Conservation (phyloP, 2,888 invertebrate genomes). For the Thymelicus lineola region DNA sequence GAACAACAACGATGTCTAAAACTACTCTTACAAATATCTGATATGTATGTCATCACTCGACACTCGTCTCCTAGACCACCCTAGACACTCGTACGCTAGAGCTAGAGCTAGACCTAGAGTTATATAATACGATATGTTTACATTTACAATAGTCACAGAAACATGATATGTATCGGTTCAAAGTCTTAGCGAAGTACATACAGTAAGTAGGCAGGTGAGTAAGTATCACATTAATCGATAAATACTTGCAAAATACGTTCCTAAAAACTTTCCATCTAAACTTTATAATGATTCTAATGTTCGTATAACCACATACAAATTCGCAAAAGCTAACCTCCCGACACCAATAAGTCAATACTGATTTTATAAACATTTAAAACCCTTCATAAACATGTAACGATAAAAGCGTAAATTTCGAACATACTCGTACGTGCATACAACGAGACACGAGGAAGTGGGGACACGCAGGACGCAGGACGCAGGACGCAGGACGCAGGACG, state of each 20-base stretch:
- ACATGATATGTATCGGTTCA: conserved; percentile 49
- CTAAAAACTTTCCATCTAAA: conserved; percentile 32
- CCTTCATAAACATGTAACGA: conserved; percentile 40
- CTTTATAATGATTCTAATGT: conserved; percentile 25
- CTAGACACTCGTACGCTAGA: background rate
- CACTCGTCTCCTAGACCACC: no score
- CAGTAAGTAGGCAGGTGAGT: conserved; percentile 46
- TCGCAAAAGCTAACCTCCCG: conserved; percentile 33
- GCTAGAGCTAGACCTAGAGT: background rate
- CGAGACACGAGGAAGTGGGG: conserved; percentile 23
- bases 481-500: no score
- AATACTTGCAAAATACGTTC: conserved; percentile 38
- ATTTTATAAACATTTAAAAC: conserved; percentile 42
- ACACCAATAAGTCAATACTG: conserved; percentile 34
- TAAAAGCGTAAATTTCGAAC: conserved; percentile 36
- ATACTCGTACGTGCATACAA: conserved; percentile 14
- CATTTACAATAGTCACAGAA: conserved; percentile 46
- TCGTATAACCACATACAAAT: conserved; percentile 34
- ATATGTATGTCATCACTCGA: conserved; percentile 58
- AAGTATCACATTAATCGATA: conserved; percentile 45
- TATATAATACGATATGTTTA: conserved; percentile 50
- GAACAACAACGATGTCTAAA: conserved; percentile 79
- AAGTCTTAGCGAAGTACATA: conserved; percentile 46
- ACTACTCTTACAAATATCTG: conserved; percentile 68
- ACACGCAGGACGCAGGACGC: conserved; percentile 1